These are phyloP conservation scores for Phalloptychus januarius DNA, from an alignment of 2,797 vertebrate species.

Conservation along the genomic window DNA sequence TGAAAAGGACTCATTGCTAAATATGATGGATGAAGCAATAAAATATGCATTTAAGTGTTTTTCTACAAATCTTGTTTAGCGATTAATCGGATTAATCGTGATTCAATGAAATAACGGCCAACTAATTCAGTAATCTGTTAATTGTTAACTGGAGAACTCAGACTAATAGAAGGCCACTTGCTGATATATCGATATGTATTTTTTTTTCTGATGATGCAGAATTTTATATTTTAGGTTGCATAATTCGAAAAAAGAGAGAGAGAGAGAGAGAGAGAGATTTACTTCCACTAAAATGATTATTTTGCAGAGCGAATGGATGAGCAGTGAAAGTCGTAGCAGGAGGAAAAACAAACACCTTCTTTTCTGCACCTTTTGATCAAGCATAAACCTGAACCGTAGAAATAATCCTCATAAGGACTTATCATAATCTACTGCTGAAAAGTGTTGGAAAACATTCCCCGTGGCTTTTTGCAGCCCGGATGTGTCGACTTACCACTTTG, in stretches of 20 bases:
- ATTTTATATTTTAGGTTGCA: background rate
- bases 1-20: background rate
- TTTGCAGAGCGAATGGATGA: background rate
- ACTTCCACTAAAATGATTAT: background rate
- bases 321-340: background rate
- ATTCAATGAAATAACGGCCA: too few species aligned
- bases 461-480: background rate
- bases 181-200: background rate
- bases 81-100: too few species aligned
- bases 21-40: background rate
- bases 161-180: too few species aligned
- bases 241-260: background rate
- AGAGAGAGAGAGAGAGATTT: background rate
- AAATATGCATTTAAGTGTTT: background rate
- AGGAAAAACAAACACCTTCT: background rate
- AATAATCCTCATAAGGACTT: slow-evolving; percentile 2
- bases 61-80: background rate
- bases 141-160: too few species aligned
- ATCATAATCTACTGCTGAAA: background rate
- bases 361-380: background rate
- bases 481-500: slow-evolving; percentile 88
- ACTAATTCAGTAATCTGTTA: too few species aligned
- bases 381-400: background rate
- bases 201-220: background rate
- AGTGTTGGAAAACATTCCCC: background rate